Conservation (phyloP, 2,888 invertebrate genomes). For the Athalia cordata region DNA sequence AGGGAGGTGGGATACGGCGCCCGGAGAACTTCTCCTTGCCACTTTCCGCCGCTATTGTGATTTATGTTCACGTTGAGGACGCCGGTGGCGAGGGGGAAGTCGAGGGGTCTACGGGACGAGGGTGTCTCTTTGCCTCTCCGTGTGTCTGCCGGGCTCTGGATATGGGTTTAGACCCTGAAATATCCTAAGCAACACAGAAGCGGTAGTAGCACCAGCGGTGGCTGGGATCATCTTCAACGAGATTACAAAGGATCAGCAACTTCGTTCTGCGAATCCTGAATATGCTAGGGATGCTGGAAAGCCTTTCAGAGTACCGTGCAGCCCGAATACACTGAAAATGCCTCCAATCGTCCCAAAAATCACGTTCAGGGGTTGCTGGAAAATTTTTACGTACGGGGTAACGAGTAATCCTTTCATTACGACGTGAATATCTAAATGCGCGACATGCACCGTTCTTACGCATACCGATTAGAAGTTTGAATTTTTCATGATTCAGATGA, state of each 20-base stretch:
- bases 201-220: conserved; percentile 51
- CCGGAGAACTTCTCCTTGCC: conserved; percentile 69
- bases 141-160: conserved; percentile 36
- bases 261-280: conserved; percentile 54
- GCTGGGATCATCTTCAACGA: conserved; percentile 69
- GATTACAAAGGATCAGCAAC: conserved; percentile 70
- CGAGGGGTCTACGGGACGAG: conserved; percentile 29
- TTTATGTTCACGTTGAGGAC: conserved; percentile 71
- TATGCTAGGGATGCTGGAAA: conserved; percentile 39
- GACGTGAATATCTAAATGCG: too few relatives aligned
- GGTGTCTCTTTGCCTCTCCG: conserved; percentile 38
- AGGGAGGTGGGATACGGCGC: conserved; percentile 52
- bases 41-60: conserved; percentile 72
- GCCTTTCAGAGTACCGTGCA: conserved; percentile 2
- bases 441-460: too few relatives aligned
- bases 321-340: conserved; percentile 19
- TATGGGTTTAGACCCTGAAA: conserved; percentile 52
- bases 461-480: too few relatives aligned
- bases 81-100: conserved; percentile 44
- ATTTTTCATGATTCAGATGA: too few relatives aligned
- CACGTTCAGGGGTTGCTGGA: background rate
- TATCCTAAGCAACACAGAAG: conserved; percentile 48
- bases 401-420: too few relatives aligned
- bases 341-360: conserved; percentile 13
- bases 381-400: too few relatives aligned